These are phyloP conservation scores for Philopedon plagiatum DNA, from an alignment of 2,888 invertebrate genomes.

Conservation along the genomic window DNA sequence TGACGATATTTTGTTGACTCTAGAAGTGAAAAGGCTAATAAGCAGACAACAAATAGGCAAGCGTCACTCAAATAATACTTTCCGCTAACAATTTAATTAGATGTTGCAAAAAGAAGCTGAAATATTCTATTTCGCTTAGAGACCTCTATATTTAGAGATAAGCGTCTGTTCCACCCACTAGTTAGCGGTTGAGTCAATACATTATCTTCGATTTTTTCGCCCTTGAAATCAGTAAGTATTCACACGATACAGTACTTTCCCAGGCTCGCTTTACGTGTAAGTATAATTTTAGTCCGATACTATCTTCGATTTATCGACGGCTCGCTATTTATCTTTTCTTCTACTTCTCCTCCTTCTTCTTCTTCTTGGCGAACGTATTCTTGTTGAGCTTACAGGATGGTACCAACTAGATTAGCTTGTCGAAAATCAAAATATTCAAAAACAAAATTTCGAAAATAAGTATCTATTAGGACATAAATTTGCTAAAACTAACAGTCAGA, in stretches of 20 bases:
- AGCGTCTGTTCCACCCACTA: neutral
- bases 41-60: no score
- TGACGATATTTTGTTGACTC: no score
- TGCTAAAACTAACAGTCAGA: no score
- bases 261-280: conserved; percentile 41
- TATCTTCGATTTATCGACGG: conserved; percentile 45
- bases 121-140: neutral
- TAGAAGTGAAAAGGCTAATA: no score
- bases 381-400: conserved; percentile 15
- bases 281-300: conserved; percentile 40
- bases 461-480: no score
- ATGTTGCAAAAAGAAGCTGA: no score
- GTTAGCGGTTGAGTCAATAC: neutral
- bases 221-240: conserved; percentile 23
- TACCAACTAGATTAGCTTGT: neutral
- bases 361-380: conserved; percentile 15
- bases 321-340: conserved; percentile 39
- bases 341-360: conserved; percentile 12
- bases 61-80: no score
- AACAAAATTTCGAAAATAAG: no score
- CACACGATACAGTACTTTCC: conserved; percentile 40
- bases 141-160: neutral
- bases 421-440: neutral
- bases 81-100: no score
- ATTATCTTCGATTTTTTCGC: neutral